phyloP scores from a whole-genome alignment of 2,113 vertebrate species.

The Nothoprocta pentlandii region DNA sequence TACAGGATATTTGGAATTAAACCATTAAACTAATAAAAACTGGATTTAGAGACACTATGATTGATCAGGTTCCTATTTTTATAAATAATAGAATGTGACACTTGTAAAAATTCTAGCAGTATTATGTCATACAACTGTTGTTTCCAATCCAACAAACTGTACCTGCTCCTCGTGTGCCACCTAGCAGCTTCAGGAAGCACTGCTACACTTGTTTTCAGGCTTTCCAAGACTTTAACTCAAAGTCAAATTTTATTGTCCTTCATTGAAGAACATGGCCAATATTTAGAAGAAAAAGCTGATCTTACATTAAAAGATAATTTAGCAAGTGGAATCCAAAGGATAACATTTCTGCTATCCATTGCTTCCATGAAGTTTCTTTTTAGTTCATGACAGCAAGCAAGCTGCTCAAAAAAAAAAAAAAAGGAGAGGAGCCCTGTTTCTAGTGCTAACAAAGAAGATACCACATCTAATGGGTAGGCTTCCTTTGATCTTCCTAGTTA shows the following conservation, averaged over 20 bases:
- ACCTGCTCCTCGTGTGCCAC: not conserved
- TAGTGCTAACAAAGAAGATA: not conserved
- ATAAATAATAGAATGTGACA: not conserved
- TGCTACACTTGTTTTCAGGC: not conserved
- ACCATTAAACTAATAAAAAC: not conserved
- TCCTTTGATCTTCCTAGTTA: too few relatives aligned
- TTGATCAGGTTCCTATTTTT: not conserved
- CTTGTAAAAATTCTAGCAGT: not conserved
- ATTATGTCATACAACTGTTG: not conserved
- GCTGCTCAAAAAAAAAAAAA: not conserved
- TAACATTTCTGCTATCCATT: not conserved
- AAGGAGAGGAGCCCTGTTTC: not conserved
- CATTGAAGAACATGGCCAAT: not conserved
- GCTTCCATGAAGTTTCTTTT: not conserved
- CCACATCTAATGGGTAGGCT: not conserved
- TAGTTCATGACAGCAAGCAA: not conserved
- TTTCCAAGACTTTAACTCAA: not conserved
- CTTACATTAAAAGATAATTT: not conserved
- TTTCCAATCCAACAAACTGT: not conserved
- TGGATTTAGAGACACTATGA: not conserved
- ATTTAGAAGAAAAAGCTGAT: not conserved
- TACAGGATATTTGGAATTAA: not conserved
- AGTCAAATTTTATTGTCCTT: not conserved
- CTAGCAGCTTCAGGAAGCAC: slow-evolving; percentile 10
- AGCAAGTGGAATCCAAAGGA: not conserved